Conservation (phyloP, 2,888 invertebrate species). For the Mallateleia sp. region DNA sequence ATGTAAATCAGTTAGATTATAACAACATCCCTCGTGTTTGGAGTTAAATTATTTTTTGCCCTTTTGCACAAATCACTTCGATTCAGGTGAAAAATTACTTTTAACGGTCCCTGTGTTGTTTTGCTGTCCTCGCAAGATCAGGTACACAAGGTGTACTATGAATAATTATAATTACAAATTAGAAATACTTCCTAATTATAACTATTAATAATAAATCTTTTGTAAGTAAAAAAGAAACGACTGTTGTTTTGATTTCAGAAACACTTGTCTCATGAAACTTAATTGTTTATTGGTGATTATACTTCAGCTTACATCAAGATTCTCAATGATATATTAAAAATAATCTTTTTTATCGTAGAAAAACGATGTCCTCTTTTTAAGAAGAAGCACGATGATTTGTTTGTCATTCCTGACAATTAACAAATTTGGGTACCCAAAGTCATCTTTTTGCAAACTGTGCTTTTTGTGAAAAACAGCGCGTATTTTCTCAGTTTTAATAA, state of each 20-base stretch:
- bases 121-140: too few species aligned
- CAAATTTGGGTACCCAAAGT: too few species aligned
- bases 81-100: too few species aligned
- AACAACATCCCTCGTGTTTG: too few species aligned
- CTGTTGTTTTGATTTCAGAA: constrained; percentile 29
- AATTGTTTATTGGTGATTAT: constrained; percentile 39
- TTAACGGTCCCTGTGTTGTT: too few species aligned
- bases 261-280: constrained; percentile 18
- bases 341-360: constrained; percentile 24
- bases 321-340: constrained; percentile 39
- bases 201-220: constrained; percentile 64
- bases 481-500: too few species aligned
- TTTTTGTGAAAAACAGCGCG: too few species aligned
- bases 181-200: constrained; percentile 60
- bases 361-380: constrained; percentile 10
- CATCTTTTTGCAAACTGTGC: too few species aligned
- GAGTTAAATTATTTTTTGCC: too few species aligned
- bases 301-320: constrained; percentile 3
- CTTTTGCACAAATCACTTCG: too few species aligned
- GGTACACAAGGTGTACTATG: too few species aligned
- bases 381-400: neutral
- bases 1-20: too few species aligned
- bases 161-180: constrained; percentile 48
- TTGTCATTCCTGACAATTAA: constrained; percentile 15
- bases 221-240: constrained; percentile 48